phyloP scores from a whole-genome alignment of 2,797 vertebrate genomes.

The Schizothorax lantsangensis region DNA sequence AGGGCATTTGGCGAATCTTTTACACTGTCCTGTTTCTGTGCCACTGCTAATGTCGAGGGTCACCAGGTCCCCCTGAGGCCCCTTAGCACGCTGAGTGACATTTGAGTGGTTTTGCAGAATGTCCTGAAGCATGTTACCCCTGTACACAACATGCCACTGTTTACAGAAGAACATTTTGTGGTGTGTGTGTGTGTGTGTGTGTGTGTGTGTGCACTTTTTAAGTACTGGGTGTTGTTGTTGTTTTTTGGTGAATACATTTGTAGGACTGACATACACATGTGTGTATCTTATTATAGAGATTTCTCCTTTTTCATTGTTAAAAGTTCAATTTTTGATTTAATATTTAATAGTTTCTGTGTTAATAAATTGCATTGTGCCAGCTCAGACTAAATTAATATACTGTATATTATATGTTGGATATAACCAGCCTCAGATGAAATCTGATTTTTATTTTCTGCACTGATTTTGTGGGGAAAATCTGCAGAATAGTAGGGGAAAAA shows the following conservation, averaged over 20 bases:
- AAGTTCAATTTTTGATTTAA: neutral
- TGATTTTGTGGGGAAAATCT: no score
- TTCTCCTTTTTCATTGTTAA: neutral
- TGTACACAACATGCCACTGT: conserved; percentile 31
- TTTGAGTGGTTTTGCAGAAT: conserved; percentile 45
- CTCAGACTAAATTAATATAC: neutral
- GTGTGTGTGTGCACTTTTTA: neutral
- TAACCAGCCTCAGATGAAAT: no score
- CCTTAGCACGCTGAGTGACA: conserved; percentile 34
- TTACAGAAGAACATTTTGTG: conserved; percentile 18
- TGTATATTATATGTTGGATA: neutral
- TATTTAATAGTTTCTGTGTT: neutral
- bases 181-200: neutral
- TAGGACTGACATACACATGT: neutral
- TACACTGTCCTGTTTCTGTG: conserved; percentile 40
- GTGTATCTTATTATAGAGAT: neutral
- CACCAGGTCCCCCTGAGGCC: conserved; percentile 38
- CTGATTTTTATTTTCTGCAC: no score
- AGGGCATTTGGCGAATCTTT: conserved; percentile 44
- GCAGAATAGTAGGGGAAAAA: no score
- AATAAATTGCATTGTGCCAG: neutral
- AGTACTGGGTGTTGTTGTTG: neutral
- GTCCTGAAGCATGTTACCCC: conserved; percentile 12
- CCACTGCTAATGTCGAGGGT: conserved; percentile 50
- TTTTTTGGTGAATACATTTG: neutral